Percentiles rank a stretch among this genome's conserved stretches.
These are phyloP conservation scores for Leucophenga varia DNA, from an alignment of 1,140 invertebrate species.

Conservation along the genomic window DNA sequence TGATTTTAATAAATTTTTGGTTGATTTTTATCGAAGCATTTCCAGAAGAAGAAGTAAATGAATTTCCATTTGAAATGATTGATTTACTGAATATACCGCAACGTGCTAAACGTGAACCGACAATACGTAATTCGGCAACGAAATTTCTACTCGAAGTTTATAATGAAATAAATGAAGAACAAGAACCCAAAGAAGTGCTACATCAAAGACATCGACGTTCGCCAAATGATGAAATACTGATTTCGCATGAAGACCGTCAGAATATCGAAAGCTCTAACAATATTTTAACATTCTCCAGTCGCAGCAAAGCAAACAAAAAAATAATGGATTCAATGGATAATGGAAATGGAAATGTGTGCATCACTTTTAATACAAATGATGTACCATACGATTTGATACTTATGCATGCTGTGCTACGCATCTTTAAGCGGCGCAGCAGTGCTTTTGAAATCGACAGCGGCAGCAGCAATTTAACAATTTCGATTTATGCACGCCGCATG, in stretches of 20 bases:
- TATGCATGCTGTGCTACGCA: constrained; percentile 32
- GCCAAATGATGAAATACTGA: constrained; percentile 36
- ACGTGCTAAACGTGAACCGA: constrained; percentile 15
- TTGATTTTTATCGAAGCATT: too few species aligned
- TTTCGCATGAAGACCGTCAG: constrained; percentile 36
- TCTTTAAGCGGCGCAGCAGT: constrained; percentile 44
- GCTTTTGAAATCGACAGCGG: too few species aligned
- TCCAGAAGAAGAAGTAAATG: too few species aligned
- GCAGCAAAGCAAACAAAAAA: constrained; percentile 9
- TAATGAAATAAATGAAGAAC: constrained; percentile 44
- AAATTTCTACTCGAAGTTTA: constrained; percentile 50
- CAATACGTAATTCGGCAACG: constrained; percentile 34
- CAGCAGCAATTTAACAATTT: constrained; percentile 28
- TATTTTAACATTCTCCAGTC: constrained; percentile 44
- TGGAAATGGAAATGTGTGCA: constrained; percentile 19
- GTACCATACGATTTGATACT: constrained; percentile 36
- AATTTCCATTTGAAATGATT: constrained; percentile 38
- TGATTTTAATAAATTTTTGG: too few species aligned
- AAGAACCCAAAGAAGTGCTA: constrained; percentile 32
- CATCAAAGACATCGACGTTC: constrained; percentile 38
- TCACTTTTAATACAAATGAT: constrained; percentile 44
- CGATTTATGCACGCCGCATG: constrained; percentile 29
- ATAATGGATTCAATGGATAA: background rate
- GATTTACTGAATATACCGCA: constrained; percentile 33
- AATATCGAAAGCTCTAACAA: constrained; percentile 49